Evolutionary conservation across 2,797 vertebrate genomes (phyloP), one percentile per base, ranked within the genome.

Genomic region (Scolopax bukidnonensis): DNA sequence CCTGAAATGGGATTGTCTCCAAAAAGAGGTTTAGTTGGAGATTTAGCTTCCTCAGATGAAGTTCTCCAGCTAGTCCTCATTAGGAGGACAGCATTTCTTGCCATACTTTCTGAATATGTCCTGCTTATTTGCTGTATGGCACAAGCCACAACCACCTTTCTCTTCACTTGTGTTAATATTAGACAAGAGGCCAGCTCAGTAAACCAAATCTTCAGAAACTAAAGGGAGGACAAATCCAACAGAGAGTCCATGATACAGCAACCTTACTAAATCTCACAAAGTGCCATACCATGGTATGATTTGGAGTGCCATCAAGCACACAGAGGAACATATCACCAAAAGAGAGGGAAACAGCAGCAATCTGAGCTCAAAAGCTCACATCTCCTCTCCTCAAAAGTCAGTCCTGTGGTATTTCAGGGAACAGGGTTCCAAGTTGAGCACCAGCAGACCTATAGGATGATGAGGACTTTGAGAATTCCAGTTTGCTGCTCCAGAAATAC

Each of bases 401-500:
- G 64, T n/a, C 23, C 41, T 61, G 54, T 6, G 73, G 50, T 61
- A 64, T 47, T 77, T 83, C 68, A 75, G 32, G 56, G 70, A 75
- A 33, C 57, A 38, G 36, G 27, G 70, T 41, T 87, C 79, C 63
- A 87, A 24, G 45, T 64, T 4, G 23, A 88, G 80, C 68, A 70
- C 57, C 47, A 61, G 68, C 50, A 79, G 57, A 59, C 33, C 57
- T 79, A 48, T 2, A 5, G 48, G 69, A 84, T 7, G 38, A 53
- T 8, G 47, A 90, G 48, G 70, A 92, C 70, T 65, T 78, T 15
- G 61, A 96, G 77, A 87, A 94, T 84, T 90, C 56, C 59, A 70
- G 74, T 51, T 70, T 77, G 51, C 80, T 92, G 74, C 81, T 97
- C 70, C 86, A 92, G 91, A 96, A 96, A 73, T 21, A 87, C 70